These are phyloP conservation scores for Epinephelus awoara DNA, from an alignment of 2,797 vertebrate genomes.

Conservation along the genomic window DNA sequence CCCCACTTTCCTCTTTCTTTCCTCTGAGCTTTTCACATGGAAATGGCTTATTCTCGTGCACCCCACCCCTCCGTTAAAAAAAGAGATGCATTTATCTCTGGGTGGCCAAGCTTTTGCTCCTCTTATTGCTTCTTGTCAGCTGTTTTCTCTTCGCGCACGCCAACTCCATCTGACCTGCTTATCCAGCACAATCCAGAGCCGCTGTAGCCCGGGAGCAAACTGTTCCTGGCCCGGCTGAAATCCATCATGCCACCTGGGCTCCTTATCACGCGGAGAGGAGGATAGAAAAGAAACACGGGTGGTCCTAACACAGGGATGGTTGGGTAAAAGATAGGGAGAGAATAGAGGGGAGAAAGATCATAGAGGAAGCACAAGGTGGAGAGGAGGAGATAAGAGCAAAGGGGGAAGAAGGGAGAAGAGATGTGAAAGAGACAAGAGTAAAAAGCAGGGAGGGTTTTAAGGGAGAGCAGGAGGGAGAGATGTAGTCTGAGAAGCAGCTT, in stretches of 20 bases:
- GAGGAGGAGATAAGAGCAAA: slow-evolving; percentile 25
- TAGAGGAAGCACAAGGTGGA: slow-evolving; percentile 15
- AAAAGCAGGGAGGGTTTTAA: not conserved
- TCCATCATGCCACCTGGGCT: slow-evolving; percentile 67
- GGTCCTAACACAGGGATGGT: slow-evolving; percentile 29
- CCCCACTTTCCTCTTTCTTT: slow-evolving; percentile 39
- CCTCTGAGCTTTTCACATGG: slow-evolving; percentile 54
- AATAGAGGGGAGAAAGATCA: slow-evolving; percentile 31
- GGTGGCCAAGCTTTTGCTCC: slow-evolving; percentile 49
- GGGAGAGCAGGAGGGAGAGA: slow-evolving; percentile 15
- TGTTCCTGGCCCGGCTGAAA: slow-evolving; percentile 53
- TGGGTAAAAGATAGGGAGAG: slow-evolving; percentile 8
- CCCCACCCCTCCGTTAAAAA: not conserved
- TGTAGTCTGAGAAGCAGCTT: slow-evolving; percentile 41
- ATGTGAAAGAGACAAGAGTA: slow-evolving; percentile 13
- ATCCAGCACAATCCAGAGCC: slow-evolving; percentile 65
- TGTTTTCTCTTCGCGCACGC: slow-evolving; percentile 54
- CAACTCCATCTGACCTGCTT: slow-evolving; percentile 67
- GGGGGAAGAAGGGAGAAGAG: slow-evolving; percentile 2
- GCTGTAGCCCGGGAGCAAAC: slow-evolving; percentile 53
- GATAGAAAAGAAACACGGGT: slow-evolving; percentile 18
- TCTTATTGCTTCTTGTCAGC: slow-evolving; percentile 70
- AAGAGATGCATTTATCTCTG: slow-evolving; percentile 56
- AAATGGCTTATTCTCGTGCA: slow-evolving; percentile 57
- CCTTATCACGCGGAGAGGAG: slow-evolving; percentile 53